Conservation (phyloP, 1,140 invertebrate genomes). For the Macrobrachium rosenbergii region DNA sequence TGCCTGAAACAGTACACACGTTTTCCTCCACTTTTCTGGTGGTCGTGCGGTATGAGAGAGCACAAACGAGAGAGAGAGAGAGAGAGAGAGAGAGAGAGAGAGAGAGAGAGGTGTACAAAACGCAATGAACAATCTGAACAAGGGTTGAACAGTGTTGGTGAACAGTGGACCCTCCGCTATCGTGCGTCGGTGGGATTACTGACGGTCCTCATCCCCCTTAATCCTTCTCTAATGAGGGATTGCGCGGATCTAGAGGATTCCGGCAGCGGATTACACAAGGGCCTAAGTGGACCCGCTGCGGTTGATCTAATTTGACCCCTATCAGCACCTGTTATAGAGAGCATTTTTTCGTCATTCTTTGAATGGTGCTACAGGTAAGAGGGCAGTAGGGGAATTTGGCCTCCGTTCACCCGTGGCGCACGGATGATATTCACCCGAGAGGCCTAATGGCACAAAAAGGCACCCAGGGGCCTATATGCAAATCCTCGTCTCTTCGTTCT, state of each 20-base stretch:
- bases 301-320: conserved; percentile 60
- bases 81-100: conserved; percentile 2
- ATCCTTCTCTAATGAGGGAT: conserved; percentile 64
- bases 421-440: conserved; percentile 12
- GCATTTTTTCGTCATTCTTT: conserved; percentile 44
- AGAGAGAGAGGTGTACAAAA: neutral
- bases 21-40: neutral
- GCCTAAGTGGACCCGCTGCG: conserved; percentile 55
- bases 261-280: conserved; percentile 56
- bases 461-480: conserved; percentile 44
- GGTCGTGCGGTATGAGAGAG: neutral
- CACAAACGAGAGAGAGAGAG: conserved; percentile 12
- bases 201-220: conserved; percentile 60
- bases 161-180: conserved; percentile 57
- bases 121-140: conserved; percentile 33
- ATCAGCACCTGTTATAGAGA: conserved; percentile 55
- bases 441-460: neutral
- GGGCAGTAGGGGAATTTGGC: conserved; percentile 3
- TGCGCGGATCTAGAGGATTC: conserved; percentile 55
- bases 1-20: too few species aligned
- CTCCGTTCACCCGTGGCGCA: neutral
- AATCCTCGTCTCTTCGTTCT: conserved; percentile 45
- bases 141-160: conserved; percentile 32
- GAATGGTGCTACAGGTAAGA: conserved; percentile 45
- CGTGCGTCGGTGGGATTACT: conserved; percentile 59